A percentile compares a stretch with the other conserved stretches of the same genome.
phyloP scores from a whole-genome alignment of 2,888 invertebrate genomes.

The Apamea epomidion region DNA sequence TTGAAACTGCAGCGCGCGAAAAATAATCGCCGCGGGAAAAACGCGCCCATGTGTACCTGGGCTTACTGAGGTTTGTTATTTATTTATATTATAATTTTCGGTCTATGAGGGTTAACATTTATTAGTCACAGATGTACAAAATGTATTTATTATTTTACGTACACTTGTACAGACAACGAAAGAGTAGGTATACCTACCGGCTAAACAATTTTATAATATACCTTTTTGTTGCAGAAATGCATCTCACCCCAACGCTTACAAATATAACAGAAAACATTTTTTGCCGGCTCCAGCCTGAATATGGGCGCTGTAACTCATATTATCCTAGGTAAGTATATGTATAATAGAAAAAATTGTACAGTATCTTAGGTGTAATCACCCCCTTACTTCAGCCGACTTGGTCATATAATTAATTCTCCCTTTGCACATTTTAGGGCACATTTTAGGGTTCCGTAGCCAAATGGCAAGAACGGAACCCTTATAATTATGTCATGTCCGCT shows the following conservation, averaged over 20 bases:
- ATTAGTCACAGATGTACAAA: background rate
- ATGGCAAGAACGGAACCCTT: background rate
- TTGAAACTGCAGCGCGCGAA: too few relatives aligned
- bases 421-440: background rate
- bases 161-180: background rate
- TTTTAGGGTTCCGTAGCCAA: background rate
- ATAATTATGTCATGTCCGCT: background rate
- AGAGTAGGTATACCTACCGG: background rate
- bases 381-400: background rate
- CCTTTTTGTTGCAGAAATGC: conserved; percentile 65
- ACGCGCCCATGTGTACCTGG: too few relatives aligned
- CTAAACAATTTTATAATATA: background rate
- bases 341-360: background rate
- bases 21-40: background rate
- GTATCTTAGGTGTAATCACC: background rate
- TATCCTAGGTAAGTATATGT: conserved; percentile 68
- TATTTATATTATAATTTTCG: background rate
- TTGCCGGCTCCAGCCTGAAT: conserved; percentile 81
- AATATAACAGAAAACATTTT: conserved; percentile 64
- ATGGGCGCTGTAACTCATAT: conserved; percentile 78
- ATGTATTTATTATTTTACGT: background rate
- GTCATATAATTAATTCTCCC: background rate
- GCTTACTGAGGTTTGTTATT: background rate
- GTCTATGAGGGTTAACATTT: background rate
- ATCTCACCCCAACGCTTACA: conserved; percentile 33